Conservation (phyloP, 1,140 invertebrate genomes). For the Popillia japonica region DNA sequence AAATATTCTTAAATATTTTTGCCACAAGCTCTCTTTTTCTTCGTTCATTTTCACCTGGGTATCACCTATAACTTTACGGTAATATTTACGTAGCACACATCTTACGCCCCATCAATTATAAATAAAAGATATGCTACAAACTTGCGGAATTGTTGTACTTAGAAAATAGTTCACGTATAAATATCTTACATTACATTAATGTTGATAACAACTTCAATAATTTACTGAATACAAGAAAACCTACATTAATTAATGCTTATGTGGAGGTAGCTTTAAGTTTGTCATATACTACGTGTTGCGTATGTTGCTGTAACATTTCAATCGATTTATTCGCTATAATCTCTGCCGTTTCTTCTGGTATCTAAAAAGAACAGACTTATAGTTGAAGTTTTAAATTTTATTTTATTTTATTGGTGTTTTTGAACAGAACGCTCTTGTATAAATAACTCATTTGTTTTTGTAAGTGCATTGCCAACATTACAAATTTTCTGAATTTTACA, state of each 20-base stretch:
- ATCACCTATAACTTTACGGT: background rate
- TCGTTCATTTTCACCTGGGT: slow-evolving; percentile 14
- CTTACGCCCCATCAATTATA: background rate
- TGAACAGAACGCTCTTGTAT: too few species aligned
- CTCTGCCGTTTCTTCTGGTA: slow-evolving; percentile 78
- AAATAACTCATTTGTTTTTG: too few species aligned
- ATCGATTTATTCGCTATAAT: slow-evolving; percentile 81
- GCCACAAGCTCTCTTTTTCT: slow-evolving; percentile 59
- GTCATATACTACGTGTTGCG: slow-evolving; percentile 48
- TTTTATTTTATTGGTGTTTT: too few species aligned
- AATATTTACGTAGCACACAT: slow-evolving; percentile 23
- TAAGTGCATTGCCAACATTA: too few species aligned
- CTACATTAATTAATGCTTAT: background rate
- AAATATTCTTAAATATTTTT: slow-evolving; percentile 74
- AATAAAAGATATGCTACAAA: background rate
- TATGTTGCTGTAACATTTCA: slow-evolving; percentile 75
- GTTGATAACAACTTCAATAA: background rate
- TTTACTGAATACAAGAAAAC: background rate
- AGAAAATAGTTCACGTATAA: background rate
- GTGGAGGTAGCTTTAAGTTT: slow-evolving; percentile 50
- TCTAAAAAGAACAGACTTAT: too few species aligned
- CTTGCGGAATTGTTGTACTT: background rate
- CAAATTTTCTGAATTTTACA: slow-evolving; percentile 44
- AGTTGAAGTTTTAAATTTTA: background rate
- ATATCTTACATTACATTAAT: background rate